Evolutionary conservation across 92 coral and sea anemone species (phyloP), one percentile per base, ranked within the genome.

Genomic region (Palythoa heliodiscus): DNA sequence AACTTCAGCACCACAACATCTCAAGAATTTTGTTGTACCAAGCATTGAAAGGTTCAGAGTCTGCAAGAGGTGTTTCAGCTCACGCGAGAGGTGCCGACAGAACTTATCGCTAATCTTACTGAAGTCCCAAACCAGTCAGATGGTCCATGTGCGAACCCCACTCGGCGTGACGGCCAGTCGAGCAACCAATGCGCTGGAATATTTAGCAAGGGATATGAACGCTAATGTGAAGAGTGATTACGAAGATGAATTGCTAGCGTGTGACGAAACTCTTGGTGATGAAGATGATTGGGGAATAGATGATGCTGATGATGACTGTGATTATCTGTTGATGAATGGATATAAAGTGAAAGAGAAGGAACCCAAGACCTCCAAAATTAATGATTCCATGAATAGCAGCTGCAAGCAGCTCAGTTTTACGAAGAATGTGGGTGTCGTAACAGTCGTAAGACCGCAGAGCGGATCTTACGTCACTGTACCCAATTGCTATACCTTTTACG

Each of bases 51-150:
- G 95, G 47, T 81, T 96, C 76, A 87, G 99, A 71, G 99, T 96
- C 20, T 96, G 99, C 84, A 95, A 93, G 57, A 79, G 93, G 35
- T 96, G 99, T 86, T 92, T 95, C 80, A 93, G 98, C 86, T 96
- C 99, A 6, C 90, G 92, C 61, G 98, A 97, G 82, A 88, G 94
- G 50, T 97, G 98, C 83, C 88, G 98, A 5, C 91, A 97, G 86
- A 97, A 97, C 90, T 87, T 97, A 66, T 94, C 99, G 12, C 89
- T 97, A n/a, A 87, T 92, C 25, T 85, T 91, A 55, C 82, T 97
- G 64, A 93, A 93, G 72, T 92, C 97, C 72, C 87, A 95, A 70
- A 95, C 95, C 2, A 93, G 92, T 55, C 92, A 95, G 77, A 95
- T 91, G 90, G 66, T 72, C 6, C 98, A 97, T 39, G 73, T 97